phyloP scores from a whole-genome alignment of 2,113 vertebrate species.

The Brachyhypopomus occidentalis region DNA sequence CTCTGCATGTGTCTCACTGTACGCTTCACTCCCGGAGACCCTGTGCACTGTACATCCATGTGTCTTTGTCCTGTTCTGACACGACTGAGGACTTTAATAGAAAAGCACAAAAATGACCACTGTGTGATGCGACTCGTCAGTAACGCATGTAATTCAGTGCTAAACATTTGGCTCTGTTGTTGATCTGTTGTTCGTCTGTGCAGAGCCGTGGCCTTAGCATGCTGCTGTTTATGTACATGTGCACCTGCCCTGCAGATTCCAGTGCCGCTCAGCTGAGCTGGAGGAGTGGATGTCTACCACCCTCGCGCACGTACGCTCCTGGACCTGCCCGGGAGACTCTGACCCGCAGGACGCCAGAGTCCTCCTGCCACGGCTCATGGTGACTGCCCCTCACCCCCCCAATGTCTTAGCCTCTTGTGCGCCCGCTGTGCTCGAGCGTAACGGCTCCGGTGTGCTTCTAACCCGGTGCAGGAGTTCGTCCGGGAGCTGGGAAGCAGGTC shows the following conservation, averaged over 20 bases:
- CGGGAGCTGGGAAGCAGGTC: constrained; percentile 81
- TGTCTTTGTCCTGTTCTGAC: neutral
- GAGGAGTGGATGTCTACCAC: constrained; percentile 79
- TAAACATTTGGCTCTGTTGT: no score
- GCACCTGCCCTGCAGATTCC: constrained; percentile 77
- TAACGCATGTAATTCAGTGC: no score
- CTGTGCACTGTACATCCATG: neutral
- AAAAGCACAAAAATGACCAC: no score
- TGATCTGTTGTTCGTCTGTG: neutral
- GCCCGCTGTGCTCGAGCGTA: no score
- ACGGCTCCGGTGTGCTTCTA: neutral
- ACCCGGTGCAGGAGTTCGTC: constrained; percentile 76
- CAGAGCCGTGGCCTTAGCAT: constrained; percentile 35
- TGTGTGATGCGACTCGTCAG: no score
- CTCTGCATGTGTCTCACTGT: neutral
- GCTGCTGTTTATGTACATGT: constrained; percentile 5
- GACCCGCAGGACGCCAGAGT: constrained; percentile 70
- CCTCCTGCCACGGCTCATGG: constrained; percentile 79
- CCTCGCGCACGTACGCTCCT: constrained; percentile 76
- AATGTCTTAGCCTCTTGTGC: neutral
- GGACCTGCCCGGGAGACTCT: constrained; percentile 75
- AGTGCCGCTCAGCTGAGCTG: constrained; percentile 72
- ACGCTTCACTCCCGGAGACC: neutral
- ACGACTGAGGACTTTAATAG: no score
- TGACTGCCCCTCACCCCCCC: constrained; percentile 60